phyloP scores from a whole-genome alignment of 2,888 invertebrate genomes.

The Linnaemya vulpina region DNA sequence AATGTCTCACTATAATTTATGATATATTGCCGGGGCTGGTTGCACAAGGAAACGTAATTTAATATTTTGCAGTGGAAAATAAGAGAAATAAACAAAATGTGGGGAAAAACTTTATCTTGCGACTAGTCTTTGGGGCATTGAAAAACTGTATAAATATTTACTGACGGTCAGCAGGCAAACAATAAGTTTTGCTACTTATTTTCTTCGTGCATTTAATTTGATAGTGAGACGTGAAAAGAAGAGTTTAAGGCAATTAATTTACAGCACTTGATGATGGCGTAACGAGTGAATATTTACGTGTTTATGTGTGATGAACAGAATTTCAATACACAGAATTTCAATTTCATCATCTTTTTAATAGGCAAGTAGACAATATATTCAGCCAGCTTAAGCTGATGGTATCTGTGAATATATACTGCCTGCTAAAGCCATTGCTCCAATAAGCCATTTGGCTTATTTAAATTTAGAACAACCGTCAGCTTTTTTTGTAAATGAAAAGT shows the following conservation, averaged over 20 bases:
- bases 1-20: slow-evolving; percentile 58
- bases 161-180: neutral
- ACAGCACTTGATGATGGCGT: neutral
- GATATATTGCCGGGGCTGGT: slow-evolving; percentile 36
- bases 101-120: slow-evolving; percentile 6
- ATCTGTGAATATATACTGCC: no score
- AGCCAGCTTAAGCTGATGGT: no score
- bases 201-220: slow-evolving; percentile 10
- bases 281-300: neutral
- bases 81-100: neutral
- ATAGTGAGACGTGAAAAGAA: neutral
- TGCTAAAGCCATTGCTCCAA: no score
- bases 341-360: no score
- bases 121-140: slow-evolving; percentile 14
- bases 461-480: no score
- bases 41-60: neutral
- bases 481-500: no score
- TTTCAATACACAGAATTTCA: no score
- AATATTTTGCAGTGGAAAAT: slow-evolving; percentile 26
- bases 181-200: neutral
- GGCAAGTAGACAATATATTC: no score
- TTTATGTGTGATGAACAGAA: no score
- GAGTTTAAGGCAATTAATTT: slow-evolving; percentile 10
- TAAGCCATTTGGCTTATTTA: no score
- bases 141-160: slow-evolving; percentile 5